Percentiles rank a stretch among this genome's conserved stretches.
Conservation (phyloP, 2,888 invertebrate genomes). For the Drosophila gaucha region DNA sequence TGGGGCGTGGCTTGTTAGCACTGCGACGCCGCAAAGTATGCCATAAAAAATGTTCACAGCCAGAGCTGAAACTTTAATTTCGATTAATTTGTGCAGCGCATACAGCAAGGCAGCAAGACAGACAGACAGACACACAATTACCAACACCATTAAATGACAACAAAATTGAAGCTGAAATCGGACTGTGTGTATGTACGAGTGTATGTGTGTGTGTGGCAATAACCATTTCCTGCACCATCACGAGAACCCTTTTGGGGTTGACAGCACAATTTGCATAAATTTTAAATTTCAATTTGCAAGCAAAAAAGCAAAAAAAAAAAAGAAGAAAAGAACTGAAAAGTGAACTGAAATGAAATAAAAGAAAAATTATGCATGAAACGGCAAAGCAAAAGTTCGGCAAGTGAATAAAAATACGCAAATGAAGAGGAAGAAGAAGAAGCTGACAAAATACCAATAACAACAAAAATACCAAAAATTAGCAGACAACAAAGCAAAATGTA, state of each 20-base stretch:
- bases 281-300: slow-evolving; percentile 79
- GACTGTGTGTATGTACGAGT: neutral
- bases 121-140: slow-evolving; percentile 45
- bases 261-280: slow-evolving; percentile 79
- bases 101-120: slow-evolving; percentile 1
- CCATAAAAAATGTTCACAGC: slow-evolving; percentile 59
- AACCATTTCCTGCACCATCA: slow-evolving; percentile 58
- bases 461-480: slow-evolving; percentile 60
- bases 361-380: slow-evolving; percentile 48
- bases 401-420: slow-evolving; percentile 19
- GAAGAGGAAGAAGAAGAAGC: slow-evolving; percentile 5
- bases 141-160: slow-evolving; percentile 66
- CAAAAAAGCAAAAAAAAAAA: slow-evolving; percentile 26
- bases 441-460: slow-evolving; percentile 13
- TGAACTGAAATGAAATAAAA: slow-evolving; percentile 55
- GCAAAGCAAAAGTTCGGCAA: slow-evolving; percentile 32
- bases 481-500: slow-evolving; percentile 66
- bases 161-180: slow-evolving; percentile 50
- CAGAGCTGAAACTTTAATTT: slow-evolving; percentile 62
- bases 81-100: slow-evolving; percentile 63
- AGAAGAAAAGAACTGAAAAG: slow-evolving; percentile 34
- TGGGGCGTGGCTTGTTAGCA: slow-evolving; percentile 65
- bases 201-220: slow-evolving; percentile 37
- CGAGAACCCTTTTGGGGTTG: slow-evolving; percentile 65
- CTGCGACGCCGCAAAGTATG: slow-evolving; percentile 58